These are phyloP conservation scores for Antechinus flavipes DNA, from an alignment of 2,113 vertebrate genomes.

Conservation along the genomic window DNA sequence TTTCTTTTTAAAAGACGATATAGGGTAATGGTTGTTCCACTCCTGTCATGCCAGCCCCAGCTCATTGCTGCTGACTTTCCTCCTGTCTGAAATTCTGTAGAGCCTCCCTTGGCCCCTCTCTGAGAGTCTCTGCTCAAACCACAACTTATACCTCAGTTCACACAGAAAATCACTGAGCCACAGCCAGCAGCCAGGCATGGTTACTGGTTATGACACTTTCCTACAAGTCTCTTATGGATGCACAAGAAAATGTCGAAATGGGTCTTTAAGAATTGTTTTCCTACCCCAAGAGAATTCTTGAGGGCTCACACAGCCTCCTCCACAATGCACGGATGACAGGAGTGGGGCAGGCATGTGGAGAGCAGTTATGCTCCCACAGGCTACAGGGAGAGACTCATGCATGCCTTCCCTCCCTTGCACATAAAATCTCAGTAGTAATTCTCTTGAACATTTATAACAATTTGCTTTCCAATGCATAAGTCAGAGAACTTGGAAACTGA, in stretches of 20 bases:
- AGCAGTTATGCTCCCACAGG: background rate
- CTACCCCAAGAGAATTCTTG: background rate
- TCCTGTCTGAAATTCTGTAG: background rate
- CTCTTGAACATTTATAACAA: background rate
- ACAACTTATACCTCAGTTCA: conserved; percentile 5
- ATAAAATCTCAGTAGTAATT: background rate
- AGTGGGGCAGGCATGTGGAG: conserved; percentile 2
- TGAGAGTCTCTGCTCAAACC: background rate
- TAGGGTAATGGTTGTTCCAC: background rate
- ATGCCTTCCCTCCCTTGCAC: background rate
- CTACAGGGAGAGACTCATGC: background rate
- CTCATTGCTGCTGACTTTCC: background rate
- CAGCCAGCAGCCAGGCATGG: background rate
- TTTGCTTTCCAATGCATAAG: background rate
- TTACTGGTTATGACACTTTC: conserved; percentile 2
- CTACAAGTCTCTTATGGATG: background rate
- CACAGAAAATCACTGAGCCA: conserved; percentile 4
- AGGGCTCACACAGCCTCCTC: background rate
- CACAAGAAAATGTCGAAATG: conserved; percentile 5
- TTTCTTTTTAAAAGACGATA: background rate
- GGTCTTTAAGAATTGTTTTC: conserved; percentile 2
- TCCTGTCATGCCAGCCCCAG: background rate
- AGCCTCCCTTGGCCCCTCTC: background rate
- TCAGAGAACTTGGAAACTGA: background rate
- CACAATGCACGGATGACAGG: background rate